phyloP scores from a whole-genome alignment of 2,888 invertebrate species.

The Hirtodrosophila duncani region DNA sequence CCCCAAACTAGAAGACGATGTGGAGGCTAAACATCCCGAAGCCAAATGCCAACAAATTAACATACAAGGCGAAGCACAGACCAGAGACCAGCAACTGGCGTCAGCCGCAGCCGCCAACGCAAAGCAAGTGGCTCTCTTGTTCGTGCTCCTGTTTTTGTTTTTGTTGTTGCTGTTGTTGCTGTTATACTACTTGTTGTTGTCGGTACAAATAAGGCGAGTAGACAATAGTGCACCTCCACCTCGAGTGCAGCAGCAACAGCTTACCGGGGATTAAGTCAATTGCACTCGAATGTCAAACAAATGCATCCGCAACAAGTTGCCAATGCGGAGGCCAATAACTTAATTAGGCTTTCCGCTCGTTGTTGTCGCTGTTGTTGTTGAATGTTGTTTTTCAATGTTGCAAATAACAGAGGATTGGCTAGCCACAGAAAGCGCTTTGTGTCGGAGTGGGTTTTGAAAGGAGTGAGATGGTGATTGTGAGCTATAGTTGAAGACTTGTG shows the following conservation, averaged over 20 bases:
- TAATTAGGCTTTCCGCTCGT: conserved; percentile 57
- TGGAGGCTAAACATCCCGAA: conserved; percentile 40
- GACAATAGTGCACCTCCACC: conserved; percentile 49
- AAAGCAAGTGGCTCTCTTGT: conserved; percentile 23
- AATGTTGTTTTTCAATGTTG: conserved; percentile 12
- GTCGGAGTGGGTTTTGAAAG: too few species aligned
- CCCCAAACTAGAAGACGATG: conserved; percentile 47
- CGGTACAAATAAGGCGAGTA: conserved; percentile 73
- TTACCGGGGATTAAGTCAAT: conserved; percentile 68
- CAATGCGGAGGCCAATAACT: conserved; percentile 61
- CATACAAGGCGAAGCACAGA: conserved; percentile 54
- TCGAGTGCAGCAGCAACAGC: conserved; percentile 36
- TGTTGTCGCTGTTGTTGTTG: conserved; percentile 13
- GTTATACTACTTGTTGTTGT: conserved; percentile 44
- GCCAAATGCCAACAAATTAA: conserved; percentile 63
- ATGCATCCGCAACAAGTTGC: conserved; percentile 60
- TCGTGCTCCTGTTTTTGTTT: conserved; percentile 19
- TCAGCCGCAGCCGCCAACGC: conserved; percentile 61
- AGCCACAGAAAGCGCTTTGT: too few species aligned
- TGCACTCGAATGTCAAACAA: conserved; percentile 68
- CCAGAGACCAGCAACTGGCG: conserved; percentile 16
- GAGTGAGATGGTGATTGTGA: too few species aligned
- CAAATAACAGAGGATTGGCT: conserved; percentile 30
- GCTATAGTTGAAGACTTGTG: too few species aligned
- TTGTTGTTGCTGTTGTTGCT: conserved; percentile 24